Percentiles rank a stretch among this genome's conserved stretches.
These are phyloP conservation scores for Lathamus discolor DNA, from an alignment of 2,113 vertebrate species.

Conservation along the genomic window DNA sequence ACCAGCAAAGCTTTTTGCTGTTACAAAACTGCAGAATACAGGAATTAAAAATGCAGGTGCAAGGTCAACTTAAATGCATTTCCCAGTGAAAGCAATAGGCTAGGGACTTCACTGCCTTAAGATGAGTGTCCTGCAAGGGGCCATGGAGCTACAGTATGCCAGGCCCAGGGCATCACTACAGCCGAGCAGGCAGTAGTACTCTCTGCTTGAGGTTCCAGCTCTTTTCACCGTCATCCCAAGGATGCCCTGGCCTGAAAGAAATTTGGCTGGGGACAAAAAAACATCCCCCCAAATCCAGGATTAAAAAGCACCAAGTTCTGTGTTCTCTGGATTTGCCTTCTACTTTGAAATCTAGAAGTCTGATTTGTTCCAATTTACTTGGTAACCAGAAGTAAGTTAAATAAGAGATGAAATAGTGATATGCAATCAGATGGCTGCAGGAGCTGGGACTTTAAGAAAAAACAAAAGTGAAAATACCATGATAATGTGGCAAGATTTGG, in stretches of 20 bases:
- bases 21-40: not conserved
- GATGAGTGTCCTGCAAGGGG: not conserved
- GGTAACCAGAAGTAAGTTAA: not conserved
- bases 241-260: not conserved
- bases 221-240: not conserved
- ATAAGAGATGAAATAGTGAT: not conserved
- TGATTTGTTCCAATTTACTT: not conserved
- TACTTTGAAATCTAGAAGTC: not conserved
- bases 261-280: no score
- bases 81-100: not conserved
- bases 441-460: not conserved
- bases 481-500: not conserved
- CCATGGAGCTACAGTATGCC: not conserved
- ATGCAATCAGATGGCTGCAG: not conserved
- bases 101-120: not conserved
- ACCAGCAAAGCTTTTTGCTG: not conserved
- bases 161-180: not conserved
- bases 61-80: not conserved
- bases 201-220: not conserved
- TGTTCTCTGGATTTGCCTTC: not conserved
- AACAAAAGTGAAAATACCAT: not conserved
- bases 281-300: not conserved
- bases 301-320: not conserved
- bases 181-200: not conserved
- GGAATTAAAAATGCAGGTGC: not conserved